Conservation (phyloP, 2,113 vertebrate genomes). For the Baryphthengus martii region DNA sequence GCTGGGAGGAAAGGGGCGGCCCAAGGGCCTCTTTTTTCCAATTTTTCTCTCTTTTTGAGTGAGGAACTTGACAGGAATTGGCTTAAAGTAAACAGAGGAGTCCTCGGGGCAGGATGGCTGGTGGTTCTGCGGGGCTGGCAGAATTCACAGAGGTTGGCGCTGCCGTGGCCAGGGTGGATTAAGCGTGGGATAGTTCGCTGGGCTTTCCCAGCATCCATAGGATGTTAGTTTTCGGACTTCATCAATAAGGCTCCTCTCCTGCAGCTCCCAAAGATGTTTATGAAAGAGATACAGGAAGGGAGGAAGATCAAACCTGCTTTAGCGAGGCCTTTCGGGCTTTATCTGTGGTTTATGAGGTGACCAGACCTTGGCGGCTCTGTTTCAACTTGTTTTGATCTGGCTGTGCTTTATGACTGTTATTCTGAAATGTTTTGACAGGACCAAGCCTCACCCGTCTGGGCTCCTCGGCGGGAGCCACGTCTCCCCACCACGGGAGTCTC, state of each 20-base stretch:
- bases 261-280: conserved; percentile 50
- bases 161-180: neutral
- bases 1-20: neutral
- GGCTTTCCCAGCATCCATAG: neutral
- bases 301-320: conserved; percentile 66
- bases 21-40: neutral
- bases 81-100: neutral
- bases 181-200: conserved; percentile 17
- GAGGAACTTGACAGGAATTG: neutral
- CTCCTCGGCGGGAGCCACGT: neutral
- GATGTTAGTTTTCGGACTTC: conserved; percentile 37
- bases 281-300: conserved; percentile 62
- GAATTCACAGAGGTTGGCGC: neutral
- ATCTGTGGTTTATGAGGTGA: conserved; percentile 71
- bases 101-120: neutral
- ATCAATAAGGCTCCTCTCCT: conserved; percentile 43
- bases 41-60: neutral
- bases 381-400: conserved; percentile 65
- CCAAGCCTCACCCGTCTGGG: conserved; percentile 20
- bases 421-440: conserved; percentile 68
- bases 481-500: neutral
- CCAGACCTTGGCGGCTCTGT: conserved; percentile 49
- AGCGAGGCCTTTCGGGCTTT: conserved; percentile 16
- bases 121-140: neutral
- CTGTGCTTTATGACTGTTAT: conserved; percentile 52